A percentile compares a stretch with the other conserved stretches of the same genome.
phyloP scores from a whole-genome alignment of 1,140 invertebrate genomes.

The Drosophila repleta region DNA sequence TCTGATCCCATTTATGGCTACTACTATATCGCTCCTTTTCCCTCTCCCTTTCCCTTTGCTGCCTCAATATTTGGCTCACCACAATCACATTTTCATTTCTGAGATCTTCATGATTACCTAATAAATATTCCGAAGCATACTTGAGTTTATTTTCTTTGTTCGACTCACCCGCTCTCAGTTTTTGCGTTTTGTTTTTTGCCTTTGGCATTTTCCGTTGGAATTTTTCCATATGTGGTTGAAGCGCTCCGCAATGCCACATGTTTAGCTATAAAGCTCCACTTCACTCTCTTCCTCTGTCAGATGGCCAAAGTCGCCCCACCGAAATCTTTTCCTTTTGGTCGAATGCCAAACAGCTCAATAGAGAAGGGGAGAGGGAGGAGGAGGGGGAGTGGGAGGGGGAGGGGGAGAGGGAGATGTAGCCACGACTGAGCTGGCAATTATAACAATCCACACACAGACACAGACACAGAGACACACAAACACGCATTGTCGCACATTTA shows the following conservation, averaged over 20 bases:
- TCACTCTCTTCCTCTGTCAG: background rate
- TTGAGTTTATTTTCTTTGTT: constrained; percentile 9
- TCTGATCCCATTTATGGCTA: background rate
- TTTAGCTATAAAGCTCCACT: background rate
- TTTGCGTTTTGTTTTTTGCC: background rate
- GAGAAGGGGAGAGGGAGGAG: background rate
- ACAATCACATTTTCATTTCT: constrained; percentile 6
- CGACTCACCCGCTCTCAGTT: background rate
- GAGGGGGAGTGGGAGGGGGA: background rate
- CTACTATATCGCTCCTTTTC: background rate
- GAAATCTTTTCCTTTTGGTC: constrained; percentile 1
- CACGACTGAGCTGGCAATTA: constrained; percentile 51
- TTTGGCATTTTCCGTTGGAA: constrained; percentile 15
- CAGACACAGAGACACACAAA: constrained; percentile 29
- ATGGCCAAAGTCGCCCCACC: constrained; percentile 3
- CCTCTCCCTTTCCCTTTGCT: background rate
- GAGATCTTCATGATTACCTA: constrained; percentile 11
- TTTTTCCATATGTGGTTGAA: constrained; percentile 15
- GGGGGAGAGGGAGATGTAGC: background rate
- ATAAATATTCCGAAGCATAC: constrained; percentile 23
- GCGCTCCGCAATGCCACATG: constrained; percentile 15
- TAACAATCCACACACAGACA: constrained; percentile 44
- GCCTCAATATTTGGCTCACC: background rate
- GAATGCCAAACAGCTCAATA: constrained; percentile 24
- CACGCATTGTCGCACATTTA: constrained; percentile 37